Evolutionary conservation across 2,113 vertebrate genomes (phyloP).

Genomic region (Perca fluviatilis): DNA sequence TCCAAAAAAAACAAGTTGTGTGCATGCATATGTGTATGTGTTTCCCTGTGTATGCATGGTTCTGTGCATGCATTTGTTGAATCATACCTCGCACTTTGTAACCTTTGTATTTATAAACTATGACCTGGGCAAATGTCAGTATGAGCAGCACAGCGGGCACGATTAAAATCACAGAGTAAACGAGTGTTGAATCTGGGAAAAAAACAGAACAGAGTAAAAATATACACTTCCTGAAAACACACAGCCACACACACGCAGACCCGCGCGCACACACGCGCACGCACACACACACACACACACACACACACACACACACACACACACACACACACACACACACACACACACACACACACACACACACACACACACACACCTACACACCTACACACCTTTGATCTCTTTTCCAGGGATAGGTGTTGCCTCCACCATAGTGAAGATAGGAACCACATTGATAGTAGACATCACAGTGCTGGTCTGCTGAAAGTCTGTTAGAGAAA

Average conservation of each 20-base stretch:
- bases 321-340: too few species aligned
- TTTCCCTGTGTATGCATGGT: not conserved
- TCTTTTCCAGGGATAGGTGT: not conserved
- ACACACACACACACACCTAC: too few species aligned
- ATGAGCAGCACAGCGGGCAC: not conserved
- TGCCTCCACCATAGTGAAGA: not conserved
- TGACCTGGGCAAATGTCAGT: not conserved
- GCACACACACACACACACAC: too few species aligned
- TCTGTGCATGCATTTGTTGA: not conserved
- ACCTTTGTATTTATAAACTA: constrained; percentile 22
- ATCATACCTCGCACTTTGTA: constrained; percentile 31
- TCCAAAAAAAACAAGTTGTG: too few species aligned
- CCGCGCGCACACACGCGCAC: too few species aligned
- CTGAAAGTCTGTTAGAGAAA: constrained; percentile 20
- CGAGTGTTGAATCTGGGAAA: not conserved
- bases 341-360: too few species aligned
- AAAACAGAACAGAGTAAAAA: not conserved
- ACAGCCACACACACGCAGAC: too few species aligned
- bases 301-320: too few species aligned
- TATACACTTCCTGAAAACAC: constrained; percentile 3
- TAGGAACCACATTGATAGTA: too few species aligned
- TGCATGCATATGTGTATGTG: not conserved
- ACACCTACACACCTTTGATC: too few species aligned
- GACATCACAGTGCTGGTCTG: not conserved
- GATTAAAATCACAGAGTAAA: not conserved